Evolutionary conservation across 2,888 invertebrate species (phyloP).

Genomic region (Tinea pellionella): DNA sequence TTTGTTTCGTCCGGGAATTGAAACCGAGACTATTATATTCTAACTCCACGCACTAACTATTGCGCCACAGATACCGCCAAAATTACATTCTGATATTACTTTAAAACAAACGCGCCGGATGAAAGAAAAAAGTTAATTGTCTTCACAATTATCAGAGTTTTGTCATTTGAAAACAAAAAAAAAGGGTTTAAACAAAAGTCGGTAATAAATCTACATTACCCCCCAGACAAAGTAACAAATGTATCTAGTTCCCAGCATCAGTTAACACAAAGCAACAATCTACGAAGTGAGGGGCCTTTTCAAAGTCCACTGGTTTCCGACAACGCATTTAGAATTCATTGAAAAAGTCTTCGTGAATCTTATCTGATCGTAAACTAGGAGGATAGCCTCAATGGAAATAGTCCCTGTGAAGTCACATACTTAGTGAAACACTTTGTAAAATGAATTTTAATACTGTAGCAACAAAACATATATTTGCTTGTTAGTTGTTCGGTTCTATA

Average conservation of each 20-base stretch:
- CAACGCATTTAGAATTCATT: conserved; percentile 67
- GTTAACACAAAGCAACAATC: conserved; percentile 13
- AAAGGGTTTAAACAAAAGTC: not conserved
- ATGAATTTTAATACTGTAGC: not conserved
- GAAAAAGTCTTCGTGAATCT: conserved; percentile 61
- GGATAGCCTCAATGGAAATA: not conserved
- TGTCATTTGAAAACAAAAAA: not conserved
- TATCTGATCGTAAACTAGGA: conserved; percentile 59
- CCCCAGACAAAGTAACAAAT: conserved; percentile 5
- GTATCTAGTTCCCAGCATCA: conserved; percentile 6
- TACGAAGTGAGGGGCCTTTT: conserved; percentile 6
- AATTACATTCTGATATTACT: no score
- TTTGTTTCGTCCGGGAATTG: no score
- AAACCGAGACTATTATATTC: no score
- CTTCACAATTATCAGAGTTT: not conserved
- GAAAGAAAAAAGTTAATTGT: not conserved
- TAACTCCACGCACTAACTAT: no score
- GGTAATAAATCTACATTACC: not conserved
- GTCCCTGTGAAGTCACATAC: not conserved
- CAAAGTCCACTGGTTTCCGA: conserved; percentile 10
- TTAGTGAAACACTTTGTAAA: not conserved
- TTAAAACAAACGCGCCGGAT: no score
- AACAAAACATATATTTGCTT: not conserved
- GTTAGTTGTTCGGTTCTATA: conserved; percentile 16
- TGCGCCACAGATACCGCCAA: no score